A percentile compares a stretch with the other conserved stretches of the same genome.
Evolutionary conservation across 2,113 vertebrate genomes (phyloP).

Genomic region (Peucedramus taeniatus): DNA sequence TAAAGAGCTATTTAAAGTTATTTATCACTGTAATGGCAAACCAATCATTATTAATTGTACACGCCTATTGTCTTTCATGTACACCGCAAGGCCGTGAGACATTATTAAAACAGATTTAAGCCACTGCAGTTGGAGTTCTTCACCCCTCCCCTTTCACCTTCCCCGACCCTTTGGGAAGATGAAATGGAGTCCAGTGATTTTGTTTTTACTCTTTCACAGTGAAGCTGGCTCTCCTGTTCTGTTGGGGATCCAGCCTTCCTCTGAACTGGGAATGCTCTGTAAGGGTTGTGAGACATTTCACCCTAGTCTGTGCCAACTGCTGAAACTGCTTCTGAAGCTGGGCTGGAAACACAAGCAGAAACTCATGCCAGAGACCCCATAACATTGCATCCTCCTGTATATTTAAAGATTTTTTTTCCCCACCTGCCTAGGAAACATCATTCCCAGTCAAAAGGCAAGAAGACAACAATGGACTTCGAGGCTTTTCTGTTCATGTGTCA

Average conservation of each 20-base stretch:
- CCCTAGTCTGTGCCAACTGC: background rate
- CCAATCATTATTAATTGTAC: slow-evolving; percentile 56
- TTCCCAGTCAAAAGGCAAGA: slow-evolving; percentile 54
- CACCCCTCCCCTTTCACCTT: slow-evolving; percentile 50
- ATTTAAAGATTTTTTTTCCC: slow-evolving; percentile 66
- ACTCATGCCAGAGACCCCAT: background rate
- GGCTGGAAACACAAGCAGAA: background rate
- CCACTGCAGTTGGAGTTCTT: slow-evolving; percentile 44
- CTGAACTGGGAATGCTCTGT: background rate
- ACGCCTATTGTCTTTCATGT: slow-evolving; percentile 58
- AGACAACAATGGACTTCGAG: slow-evolving; percentile 61
- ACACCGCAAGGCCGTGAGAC: background rate
- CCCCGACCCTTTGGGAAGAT: slow-evolving; percentile 43
- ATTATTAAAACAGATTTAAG: slow-evolving; percentile 69
- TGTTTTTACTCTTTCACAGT: slow-evolving; percentile 10
- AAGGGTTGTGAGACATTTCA: slow-evolving; percentile 44
- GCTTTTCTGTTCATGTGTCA: slow-evolving; percentile 59
- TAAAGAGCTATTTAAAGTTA: slow-evolving; percentile 56
- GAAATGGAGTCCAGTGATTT: slow-evolving; percentile 50
- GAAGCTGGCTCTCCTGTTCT: background rate
- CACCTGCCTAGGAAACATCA: slow-evolving; percentile 59
- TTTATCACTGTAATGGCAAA: slow-evolving; percentile 63
- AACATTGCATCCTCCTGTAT: slow-evolving; percentile 37
- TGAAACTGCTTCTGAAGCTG: background rate
- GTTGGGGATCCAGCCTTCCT: slow-evolving; percentile 69